These are phyloP conservation scores for Sorex maritimensis DNA, from an alignment of 2,797 vertebrate genomes.

Conservation along the genomic window DNA sequence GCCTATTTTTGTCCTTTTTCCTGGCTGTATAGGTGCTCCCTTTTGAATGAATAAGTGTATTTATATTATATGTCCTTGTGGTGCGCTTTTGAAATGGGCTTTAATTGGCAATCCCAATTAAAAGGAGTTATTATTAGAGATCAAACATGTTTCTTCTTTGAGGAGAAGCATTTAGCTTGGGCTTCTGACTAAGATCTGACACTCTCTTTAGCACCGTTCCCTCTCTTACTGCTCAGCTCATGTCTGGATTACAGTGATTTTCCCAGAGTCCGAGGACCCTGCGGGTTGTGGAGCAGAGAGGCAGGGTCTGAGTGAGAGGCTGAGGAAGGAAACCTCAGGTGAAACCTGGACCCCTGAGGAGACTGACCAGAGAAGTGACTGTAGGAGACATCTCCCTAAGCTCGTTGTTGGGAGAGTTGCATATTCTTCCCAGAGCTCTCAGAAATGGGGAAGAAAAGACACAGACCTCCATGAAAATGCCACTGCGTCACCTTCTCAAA, in stretches of 20 bases:
- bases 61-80: not conserved
- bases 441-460: slow-evolving; percentile 6
- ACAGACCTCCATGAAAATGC: not conserved
- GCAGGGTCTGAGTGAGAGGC: not conserved
- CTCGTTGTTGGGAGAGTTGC: not conserved
- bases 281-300: not conserved
- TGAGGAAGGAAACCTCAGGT: not conserved
- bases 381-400: no score
- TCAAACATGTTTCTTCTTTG: not conserved
- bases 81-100: slow-evolving; percentile 23
- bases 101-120: not conserved
- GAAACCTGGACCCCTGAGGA: not conserved
- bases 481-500: not conserved
- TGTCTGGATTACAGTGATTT: not conserved
- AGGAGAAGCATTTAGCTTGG: not conserved
- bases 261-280: not conserved
- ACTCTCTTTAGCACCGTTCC: not conserved
- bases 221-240: not conserved
- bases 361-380: not conserved
- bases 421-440: slow-evolving; percentile 14
- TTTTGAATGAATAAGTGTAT: not conserved
- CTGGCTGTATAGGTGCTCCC: not conserved
- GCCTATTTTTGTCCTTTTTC: not conserved
- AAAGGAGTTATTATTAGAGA: not conserved
- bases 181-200: not conserved